Base-by-base conservation (phyloP, 2,113 vertebrate species). In the Cyprinus carpio region DNA sequence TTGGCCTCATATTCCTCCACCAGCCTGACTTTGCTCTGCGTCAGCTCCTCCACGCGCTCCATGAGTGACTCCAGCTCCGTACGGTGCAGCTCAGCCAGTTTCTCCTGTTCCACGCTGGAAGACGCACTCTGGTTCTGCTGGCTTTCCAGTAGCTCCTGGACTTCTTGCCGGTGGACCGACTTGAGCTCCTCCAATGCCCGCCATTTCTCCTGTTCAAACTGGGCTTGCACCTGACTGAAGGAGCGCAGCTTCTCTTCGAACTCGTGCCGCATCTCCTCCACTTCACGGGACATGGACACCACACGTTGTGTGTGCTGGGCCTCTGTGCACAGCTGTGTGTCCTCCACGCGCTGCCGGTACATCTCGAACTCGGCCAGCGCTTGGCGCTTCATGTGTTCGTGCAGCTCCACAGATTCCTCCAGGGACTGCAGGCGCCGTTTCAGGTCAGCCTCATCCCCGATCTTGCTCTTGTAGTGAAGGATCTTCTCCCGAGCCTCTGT, bases 401-500 rank as follows among this genome's bases (percentile, higher is more conserved):
- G 97, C 58, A 98, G 96, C 85, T 98, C 98, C 27, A 98, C 91
- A 0, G 97, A 98, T 72, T 98, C 97, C 88, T 99, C 98, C 85
- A 99, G 94, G 86, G 94, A 95, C 84, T 97, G 95, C 82, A 99
- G 96, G 81, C 96, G 97, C 82, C 96, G 95, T 92, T 95, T 95
- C 72, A 99, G 95, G 91, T 99, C 98, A 11, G 93, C 94, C 88
- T 99, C 98, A 86, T 98, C 97, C 8, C 94, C 95, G 89, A 98
- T 95, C 93, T 95, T 98, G 85, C 92, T 96, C 91, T 98, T 97
- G 93, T 97, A 99, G 16, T 97, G 96, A 88, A 99, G 89, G 89
- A 99, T 96, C 87, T 98, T 99, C 90, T 99, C 98, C 89, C 96
- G 96, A 75, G 98, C 99, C 93, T 99, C 98, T 27, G 95, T 96